Base-by-base conservation (phyloP, 2,113 vertebrate species). In the Motacilla tschutschensis region DNA sequence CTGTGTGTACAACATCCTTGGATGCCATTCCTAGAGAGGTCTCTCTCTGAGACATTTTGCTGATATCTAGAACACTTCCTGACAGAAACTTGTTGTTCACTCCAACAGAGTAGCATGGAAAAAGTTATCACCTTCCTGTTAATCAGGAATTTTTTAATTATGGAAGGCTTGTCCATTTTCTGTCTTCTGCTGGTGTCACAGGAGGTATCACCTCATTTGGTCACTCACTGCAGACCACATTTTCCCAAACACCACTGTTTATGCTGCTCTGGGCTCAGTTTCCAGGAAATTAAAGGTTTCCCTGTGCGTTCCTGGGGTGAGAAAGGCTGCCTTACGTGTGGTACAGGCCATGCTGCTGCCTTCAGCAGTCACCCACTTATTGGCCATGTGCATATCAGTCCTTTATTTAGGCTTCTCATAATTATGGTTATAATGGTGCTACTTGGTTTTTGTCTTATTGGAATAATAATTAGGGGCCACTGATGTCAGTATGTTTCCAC, bases 311-410 rank as follows among this genome's bases (percentile, higher is more conserved):
- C 5, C 9, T 8, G 38, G 26, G 8, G 40, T 66, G 28, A 40
- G 11, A 35, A 76, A 36, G 33, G 2, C 54, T 62, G 18, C 19
- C 9, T 85, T 6, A 6, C 0, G 0, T 65, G 15, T 54, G 31
- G 22, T 7, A 47, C 31, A 44, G 28, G 28, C 29, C 12, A 26
- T 13, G 15, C 22, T 88, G 25, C 21, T 66, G 9, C 22, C 25
- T 48, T 18, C 38, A 65, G 4, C 8, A 57, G 25, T 31, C 38
- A 33, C 4, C 6, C 25, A 11, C 28, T 41, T 59, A 17, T 3
- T 1, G 0, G 16, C 19, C 9, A 4, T 31, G 26, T 62, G 25
- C 46, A 12, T 59, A 17, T 73, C 38, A 35, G 38, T 57, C 78
- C 20, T 81, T 74, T n/a, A 67, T 54, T 58, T 28, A 25, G 0